Base-by-base conservation (phyloP, 2,888 invertebrate genomes). In the Nomada fabriciana region DNA sequence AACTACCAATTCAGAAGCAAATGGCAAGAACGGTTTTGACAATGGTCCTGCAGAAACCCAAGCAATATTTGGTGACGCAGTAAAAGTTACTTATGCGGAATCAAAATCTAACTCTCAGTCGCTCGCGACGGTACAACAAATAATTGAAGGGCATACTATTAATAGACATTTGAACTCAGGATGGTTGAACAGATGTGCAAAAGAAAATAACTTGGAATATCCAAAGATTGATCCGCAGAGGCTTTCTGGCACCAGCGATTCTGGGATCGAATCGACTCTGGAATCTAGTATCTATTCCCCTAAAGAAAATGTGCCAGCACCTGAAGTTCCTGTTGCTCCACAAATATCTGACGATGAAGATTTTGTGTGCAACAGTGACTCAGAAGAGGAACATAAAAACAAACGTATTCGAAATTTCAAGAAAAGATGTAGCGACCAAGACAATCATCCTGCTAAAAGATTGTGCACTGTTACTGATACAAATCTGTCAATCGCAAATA, bases 301-400 rank as follows among this genome's bases (percentile, higher is more conserved):
- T 0, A 83, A 78, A 18, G 85, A 86, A 55, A 72, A 50, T 25
- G 29, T 15, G 0, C 36, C 55, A 7, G 36, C 60, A 7, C 25
- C 50, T 0, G 42, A 55, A 4, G 5, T 72, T 0, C 47, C 50
- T 10, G 79, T 81, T 23, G 71, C 71, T 1, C 23, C 47, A 0
- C 74, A 80, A 3, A 42, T 89, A 25, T 94, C 94, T 84, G 96
- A 97, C 88, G 96, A 96, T 90, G 97, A 97, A 88, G 97, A 97
- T 92, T 94, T 96, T 80, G 94, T 96, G 71, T 95, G 94, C 18
- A 96, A 96, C 86, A 97, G 97, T 94, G 97, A 96, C 86, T 96
- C 96, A 55, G 96, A 96, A 89, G 95, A 94, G 65, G 95, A 95
- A 50, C 83, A 85, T 43, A 89, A 83, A 20, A 90, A 87, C 80